Percentiles rank a stretch among this genome's conserved stretches.
phyloP scores from a whole-genome alignment of 2,113 vertebrate species.

The Rhynchomys soricoides region DNA sequence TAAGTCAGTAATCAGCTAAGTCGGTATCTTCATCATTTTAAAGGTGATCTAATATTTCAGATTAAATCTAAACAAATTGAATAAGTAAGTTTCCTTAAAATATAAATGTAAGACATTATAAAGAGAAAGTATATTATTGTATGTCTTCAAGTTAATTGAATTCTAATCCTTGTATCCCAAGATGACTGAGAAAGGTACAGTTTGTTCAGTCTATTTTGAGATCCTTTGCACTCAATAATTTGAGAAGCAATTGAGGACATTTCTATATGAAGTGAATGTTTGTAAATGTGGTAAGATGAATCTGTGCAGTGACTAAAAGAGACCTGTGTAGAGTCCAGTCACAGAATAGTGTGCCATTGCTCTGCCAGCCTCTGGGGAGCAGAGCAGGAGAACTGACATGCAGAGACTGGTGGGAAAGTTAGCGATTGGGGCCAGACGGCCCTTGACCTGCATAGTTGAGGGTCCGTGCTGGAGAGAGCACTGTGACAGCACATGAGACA shows the following conservation, averaged over 20 bases:
- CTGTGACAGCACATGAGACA: background rate
- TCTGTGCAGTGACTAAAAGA: background rate
- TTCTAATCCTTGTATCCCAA: background rate
- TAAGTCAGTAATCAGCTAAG: too few species aligned
- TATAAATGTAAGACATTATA: conserved; percentile 12
- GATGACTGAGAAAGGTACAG: background rate
- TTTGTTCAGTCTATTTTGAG: conserved; percentile 16
- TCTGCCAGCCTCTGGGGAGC: background rate
- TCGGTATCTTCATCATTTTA: background rate
- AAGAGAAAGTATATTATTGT: background rate
- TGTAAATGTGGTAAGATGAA: background rate
- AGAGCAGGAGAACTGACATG: background rate
- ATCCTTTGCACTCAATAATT: background rate
- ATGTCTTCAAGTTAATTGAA: conserved; percentile 27
- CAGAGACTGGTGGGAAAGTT: background rate
- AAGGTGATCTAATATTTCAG: background rate
- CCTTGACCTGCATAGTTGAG: background rate
- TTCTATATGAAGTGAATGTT: conserved; percentile 5
- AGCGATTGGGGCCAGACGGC: background rate
- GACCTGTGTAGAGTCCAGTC: background rate
- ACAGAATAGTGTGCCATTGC: background rate
- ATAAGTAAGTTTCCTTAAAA: conserved; percentile 37
- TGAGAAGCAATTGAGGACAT: background rate
- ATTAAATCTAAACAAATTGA: conserved; percentile 25
- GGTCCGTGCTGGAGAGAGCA: background rate